A percentile compares a stretch with the other conserved stretches of the same genome.
Conservation (phyloP, 2,113 vertebrate genomes). For the Pyxicephalus adspersus region DNA sequence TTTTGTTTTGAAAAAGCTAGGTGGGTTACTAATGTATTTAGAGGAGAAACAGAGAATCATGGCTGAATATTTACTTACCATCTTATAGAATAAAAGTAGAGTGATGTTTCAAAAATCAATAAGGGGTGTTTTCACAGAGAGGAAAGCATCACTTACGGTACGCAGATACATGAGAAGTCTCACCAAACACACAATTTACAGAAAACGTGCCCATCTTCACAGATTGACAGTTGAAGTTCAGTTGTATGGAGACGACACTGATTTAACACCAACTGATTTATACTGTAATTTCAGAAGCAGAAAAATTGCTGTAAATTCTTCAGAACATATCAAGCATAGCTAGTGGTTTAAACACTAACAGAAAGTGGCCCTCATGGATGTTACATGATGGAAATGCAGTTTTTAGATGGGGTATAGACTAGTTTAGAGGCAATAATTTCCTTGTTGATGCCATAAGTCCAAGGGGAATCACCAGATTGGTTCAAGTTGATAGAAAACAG, state of each 20-base stretch:
- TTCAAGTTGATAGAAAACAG: too few relatives aligned
- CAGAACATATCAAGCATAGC: too few relatives aligned
- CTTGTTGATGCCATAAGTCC: too few relatives aligned
- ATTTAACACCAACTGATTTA: background rate
- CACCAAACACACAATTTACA: background rate
- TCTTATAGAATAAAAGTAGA: slow-evolving; percentile 3
- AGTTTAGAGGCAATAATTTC: too few relatives aligned
- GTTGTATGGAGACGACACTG: background rate
- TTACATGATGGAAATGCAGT: too few relatives aligned
- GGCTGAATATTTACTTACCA: background rate
- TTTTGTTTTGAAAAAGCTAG: background rate
- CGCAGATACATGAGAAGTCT: background rate
- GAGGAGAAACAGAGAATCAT: background rate
- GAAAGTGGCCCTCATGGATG: too few relatives aligned
- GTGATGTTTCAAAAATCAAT: slow-evolving; percentile 27
- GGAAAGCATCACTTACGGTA: slow-evolving; percentile 17
- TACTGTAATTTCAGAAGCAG: too few relatives aligned
- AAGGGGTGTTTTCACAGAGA: slow-evolving; percentile 1
- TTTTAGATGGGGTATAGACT: too few relatives aligned
- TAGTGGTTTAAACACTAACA: too few relatives aligned
- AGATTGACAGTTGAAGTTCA: too few relatives aligned
- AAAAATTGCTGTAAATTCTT: too few relatives aligned
- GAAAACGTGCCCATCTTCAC: background rate
- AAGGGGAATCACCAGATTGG: too few relatives aligned
- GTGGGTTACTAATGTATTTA: background rate